Evolutionary conservation across 2,888 invertebrate species (phyloP).

Genomic region (Trichogramma evanescens): DNA sequence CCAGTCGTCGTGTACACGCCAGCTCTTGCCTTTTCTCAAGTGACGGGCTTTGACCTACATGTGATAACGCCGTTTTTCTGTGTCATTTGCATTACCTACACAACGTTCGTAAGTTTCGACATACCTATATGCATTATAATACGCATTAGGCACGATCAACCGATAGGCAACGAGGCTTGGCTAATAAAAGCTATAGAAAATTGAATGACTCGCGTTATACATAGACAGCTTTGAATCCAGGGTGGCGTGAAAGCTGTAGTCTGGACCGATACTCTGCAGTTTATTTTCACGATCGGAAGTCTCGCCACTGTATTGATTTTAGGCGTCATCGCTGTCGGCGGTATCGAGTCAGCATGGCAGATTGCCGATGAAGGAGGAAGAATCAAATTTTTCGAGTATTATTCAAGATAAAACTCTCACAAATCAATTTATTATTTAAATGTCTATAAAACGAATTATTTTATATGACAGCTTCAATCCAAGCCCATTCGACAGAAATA

Average conservation of each 20-base stretch:
- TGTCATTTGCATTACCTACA: conserved; percentile 67
- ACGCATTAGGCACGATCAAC: no score
- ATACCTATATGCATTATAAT: no score
- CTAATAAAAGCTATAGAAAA: no score
- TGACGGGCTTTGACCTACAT: conserved; percentile 62
- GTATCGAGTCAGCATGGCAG: conserved; percentile 54
- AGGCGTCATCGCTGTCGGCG: conserved; percentile 54
- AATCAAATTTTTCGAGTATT: conserved; percentile 1
- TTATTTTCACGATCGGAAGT: conserved; percentile 53
- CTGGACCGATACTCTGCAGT: conserved; percentile 58
- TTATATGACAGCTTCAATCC: conserved; percentile 53
- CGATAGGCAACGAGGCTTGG: no score
- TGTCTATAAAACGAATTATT: neutral
- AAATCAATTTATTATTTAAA: neutral
- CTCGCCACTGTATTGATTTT: conserved; percentile 53
- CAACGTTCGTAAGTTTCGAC: conserved; percentile 56
- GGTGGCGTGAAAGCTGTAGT: conserved; percentile 62
- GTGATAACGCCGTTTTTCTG: conserved; percentile 62
- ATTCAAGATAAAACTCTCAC: neutral
- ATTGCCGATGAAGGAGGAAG: conserved; percentile 53
- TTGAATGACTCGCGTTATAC: no score
- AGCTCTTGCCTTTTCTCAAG: conserved; percentile 63
- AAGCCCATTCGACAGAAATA: conserved; percentile 55
- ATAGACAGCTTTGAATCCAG: conserved; percentile 23
- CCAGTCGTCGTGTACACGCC: conserved; percentile 67